Evolutionary conservation across 1,140 invertebrate genomes (phyloP), one percentile per base, ranked within the genome.

Genomic region (Drosophila sp.): DNA sequence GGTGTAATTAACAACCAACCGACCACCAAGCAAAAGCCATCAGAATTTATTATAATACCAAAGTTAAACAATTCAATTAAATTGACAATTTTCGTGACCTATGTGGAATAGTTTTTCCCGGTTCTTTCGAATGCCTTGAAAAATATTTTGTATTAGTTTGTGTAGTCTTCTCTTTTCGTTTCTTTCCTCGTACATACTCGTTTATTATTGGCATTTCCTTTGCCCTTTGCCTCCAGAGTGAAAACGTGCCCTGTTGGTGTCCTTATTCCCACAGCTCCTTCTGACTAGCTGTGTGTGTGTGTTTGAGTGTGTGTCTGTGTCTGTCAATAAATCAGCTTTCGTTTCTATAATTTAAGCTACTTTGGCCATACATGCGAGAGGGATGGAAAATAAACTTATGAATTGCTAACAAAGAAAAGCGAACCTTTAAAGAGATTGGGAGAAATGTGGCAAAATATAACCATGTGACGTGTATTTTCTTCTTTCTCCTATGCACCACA

Each of bases 271-370:
- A 10, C 25, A 50, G 23, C 23, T 50, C 23, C 44, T 50, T 50
- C 10, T 25, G 0, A 0, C 25, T 50, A 1, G 55, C 38, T 56
- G 47, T 47, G 58, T 56, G 44, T 11, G n/a, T 66, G 32, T 32
- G 57, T 61, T 11, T 66, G 4, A 30, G 64, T 57, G 30, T 33
- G 32, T 33, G 55, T 56, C 1, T 29, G 4, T 33, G 17, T 58
- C 56, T 58, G 56, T 38, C 70, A 11, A 72, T 67, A 76, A 72
- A 76, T 76, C 32, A 60, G 64, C 30, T 73, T 60, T 58, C 60
- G 54, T 55, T 71, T 41, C 60, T n/a, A 69, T 67, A 68, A 64
- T 57, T 78, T 78, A 78, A 78, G 76, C 76, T 67, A 75, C 76
- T 58, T 78, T 71, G 63, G 58, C 2, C 29, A 58, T 66, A 74